Evolutionary conservation across 2,797 vertebrate genomes (phyloP), one percentile per base, ranked within the genome.

Genomic region (Pseudomugil tenellus): DNA sequence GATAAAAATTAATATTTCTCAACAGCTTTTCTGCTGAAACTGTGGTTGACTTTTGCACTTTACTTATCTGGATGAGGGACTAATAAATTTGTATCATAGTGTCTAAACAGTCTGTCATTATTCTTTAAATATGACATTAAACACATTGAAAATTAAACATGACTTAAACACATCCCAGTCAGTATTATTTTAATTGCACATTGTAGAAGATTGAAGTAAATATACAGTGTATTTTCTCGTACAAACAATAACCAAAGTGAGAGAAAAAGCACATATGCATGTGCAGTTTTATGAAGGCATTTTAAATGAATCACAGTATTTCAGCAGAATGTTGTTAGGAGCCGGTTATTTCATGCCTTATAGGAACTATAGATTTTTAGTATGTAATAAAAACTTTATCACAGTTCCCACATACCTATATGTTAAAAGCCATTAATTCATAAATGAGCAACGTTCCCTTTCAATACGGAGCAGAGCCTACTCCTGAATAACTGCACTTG

Each of bases 41-140:
- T 83, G 73, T 88, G 83, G 84, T 87, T 72, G 70, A 87, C 71
- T 81, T 85, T 88, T 92, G 93, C 93, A 94, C 93, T 94, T 94
- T 94, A 94, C 76, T 80, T 76, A 39, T 83, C 63, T 72, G 71
- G 69, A 87, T 77, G 75, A 75, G 82, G 77, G 83, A 86, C 83
- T 73, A 86, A 87, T 82, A 83, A 80, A 82, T 57, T 9, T 75
- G 28, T 81, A 37, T 79, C 56, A 77, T 58, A 64, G 74, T 65
- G 84, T 62, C 67, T 51, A 72, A 73, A 57, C 35, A 6, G 25
- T 70, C 29, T 2, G 29, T 57, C 25, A 29, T 63, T 34, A 21
- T 51, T 62, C 4, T 28, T 77, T 54, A 34, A 10, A 67, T 41
- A 32, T 19, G 28, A n/a, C 7, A 9, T 31, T 7, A 9, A 34